Evolutionary conservation across 2,888 invertebrate species (phyloP).

Genomic region (Folsomia manolachei): DNA sequence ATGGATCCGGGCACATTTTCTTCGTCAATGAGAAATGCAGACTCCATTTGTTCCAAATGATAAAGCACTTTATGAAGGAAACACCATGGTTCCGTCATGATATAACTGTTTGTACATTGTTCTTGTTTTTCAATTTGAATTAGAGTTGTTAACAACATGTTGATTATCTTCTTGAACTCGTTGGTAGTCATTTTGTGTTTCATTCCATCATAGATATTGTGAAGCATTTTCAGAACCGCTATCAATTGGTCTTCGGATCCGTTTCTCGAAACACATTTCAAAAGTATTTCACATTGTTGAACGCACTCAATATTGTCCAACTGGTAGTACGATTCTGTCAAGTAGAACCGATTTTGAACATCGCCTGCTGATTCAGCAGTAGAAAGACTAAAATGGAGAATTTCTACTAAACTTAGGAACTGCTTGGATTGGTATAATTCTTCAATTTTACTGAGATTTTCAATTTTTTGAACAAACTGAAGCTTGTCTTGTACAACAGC

Average conservation of each 20-base stretch:
- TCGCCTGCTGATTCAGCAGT: slow-evolving; percentile 25
- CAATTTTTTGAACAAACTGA: slow-evolving; percentile 37
- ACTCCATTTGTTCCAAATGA: slow-evolving; percentile 40
- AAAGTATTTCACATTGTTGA: slow-evolving; percentile 34
- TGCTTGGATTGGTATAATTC: slow-evolving; percentile 65
- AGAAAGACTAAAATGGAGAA: slow-evolving; percentile 55
- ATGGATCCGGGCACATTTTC: slow-evolving; percentile 47
- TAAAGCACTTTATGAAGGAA: slow-evolving; percentile 43
- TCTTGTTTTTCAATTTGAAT: slow-evolving; percentile 18
- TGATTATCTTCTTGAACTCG: slow-evolving; percentile 30
- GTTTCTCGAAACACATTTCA: slow-evolving; percentile 17
- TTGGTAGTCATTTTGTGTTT: slow-evolving; percentile 23
- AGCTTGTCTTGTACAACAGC: slow-evolving; percentile 60
- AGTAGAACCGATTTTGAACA: slow-evolving; percentile 26
- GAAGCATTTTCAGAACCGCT: slow-evolving; percentile 30
- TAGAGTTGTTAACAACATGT: slow-evolving; percentile 35
- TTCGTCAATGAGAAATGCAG: slow-evolving; percentile 44
- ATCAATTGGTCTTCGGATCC: slow-evolving; percentile 22
- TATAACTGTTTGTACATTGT: neutral
- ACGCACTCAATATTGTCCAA: slow-evolving; percentile 33
- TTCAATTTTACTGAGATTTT: slow-evolving; percentile 46
- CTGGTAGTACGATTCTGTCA: slow-evolving; percentile 36
- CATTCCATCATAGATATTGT: slow-evolving; percentile 34
- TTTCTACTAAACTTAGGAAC: slow-evolving; percentile 65
- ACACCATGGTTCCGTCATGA: slow-evolving; percentile 44